Evolutionary conservation across 2,888 invertebrate genomes (phyloP), one percentile per base, ranked within the genome.

Genomic region (Hirtodrosophila cameraria): DNA sequence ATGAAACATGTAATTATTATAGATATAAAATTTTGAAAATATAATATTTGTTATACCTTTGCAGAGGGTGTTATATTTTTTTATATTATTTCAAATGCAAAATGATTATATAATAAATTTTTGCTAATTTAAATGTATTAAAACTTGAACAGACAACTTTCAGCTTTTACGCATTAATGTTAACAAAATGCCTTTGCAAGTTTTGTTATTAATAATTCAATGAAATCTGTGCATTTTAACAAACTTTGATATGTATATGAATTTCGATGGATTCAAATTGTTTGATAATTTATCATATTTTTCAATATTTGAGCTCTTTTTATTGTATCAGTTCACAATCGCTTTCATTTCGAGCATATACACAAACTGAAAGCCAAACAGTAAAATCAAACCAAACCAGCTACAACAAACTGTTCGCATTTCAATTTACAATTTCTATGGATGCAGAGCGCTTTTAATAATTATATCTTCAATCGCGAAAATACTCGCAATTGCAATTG

Each of bases 371-470:
- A 52, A 30, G 28, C 11, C 27, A 43, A n/a, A n/a, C n/a, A n/a
- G n/a, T n/a, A n/a, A n/a, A n/a, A n/a, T n/a, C n/a, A n/a, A 53
- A 12, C 18, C 12, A 11, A 35, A 15, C n/a, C 13, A 23, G 23
- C 3, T 6, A 33, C 1, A 3, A 5, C 35, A 50, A 55, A 43
- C 43, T 33, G 52, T 55, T 60, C 33, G 39, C 30, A 78, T 68
- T 81, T 75, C 65, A 75, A 82, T 75, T 78, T 68, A 39, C 61
- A 63, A 74, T 67, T 84, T 74, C 58, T 74, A 74, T 84, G 59
- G 62, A 23, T 27, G 28, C 13, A 11, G n/a, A n/a, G 36, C 28
- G 30, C 12, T 53, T 48, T 70, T 28, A 60, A 71, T 81, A 77
- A 79, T 84, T 77, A 78, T 63, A 68, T 62, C 62, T 63, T 16